Evolutionary conservation across 2,888 invertebrate genomes (phyloP).

Genomic region (Oscheius sp.): DNA sequence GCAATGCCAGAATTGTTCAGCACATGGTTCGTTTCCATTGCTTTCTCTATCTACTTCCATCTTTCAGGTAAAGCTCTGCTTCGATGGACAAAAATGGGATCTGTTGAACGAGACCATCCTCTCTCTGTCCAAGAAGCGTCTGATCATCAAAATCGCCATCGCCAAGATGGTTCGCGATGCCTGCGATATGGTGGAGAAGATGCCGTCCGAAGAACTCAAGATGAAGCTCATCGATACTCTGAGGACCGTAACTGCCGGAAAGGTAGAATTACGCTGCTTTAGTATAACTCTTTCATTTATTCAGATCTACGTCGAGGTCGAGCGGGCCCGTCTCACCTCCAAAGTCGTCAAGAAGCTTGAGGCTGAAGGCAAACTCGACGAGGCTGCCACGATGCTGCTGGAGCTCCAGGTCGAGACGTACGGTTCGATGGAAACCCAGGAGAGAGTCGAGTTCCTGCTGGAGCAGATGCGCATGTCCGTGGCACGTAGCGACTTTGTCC

Average conservation of each 20-base stretch:
- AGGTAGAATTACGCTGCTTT: constrained; percentile 74
- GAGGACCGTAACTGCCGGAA: constrained; percentile 93
- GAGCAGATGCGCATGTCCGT: constrained; percentile 98
- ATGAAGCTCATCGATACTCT: constrained; percentile 95
- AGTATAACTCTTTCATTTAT: not conserved
- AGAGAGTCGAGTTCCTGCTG: constrained; percentile 92
- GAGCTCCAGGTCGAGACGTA: constrained; percentile 97
- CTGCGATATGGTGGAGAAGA: constrained; percentile 67
- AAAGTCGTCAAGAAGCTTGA: constrained; percentile 78
- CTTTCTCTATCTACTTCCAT: not conserved
- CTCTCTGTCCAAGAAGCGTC: constrained; percentile 88
- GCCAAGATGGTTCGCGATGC: constrained; percentile 74
- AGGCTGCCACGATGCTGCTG: constrained; percentile 92
- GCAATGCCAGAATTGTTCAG: constrained; percentile 91
- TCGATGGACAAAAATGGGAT: constrained; percentile 90
- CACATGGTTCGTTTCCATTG: constrained; percentile 81
- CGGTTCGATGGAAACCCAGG: constrained; percentile 97
- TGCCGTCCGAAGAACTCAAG: constrained; percentile 84
- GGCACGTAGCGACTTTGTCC: constrained; percentile 92
- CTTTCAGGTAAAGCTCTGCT: constrained; percentile 79
- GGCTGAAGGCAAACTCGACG: constrained; percentile 79
- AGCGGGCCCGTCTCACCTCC: constrained; percentile 93
- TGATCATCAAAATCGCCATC: constrained; percentile 84
- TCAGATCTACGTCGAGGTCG: constrained; percentile 97
- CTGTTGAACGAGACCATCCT: constrained; percentile 81